Base-by-base conservation (phyloP, 2,113 vertebrate species). In the Muntiacus muntjak region DNA sequence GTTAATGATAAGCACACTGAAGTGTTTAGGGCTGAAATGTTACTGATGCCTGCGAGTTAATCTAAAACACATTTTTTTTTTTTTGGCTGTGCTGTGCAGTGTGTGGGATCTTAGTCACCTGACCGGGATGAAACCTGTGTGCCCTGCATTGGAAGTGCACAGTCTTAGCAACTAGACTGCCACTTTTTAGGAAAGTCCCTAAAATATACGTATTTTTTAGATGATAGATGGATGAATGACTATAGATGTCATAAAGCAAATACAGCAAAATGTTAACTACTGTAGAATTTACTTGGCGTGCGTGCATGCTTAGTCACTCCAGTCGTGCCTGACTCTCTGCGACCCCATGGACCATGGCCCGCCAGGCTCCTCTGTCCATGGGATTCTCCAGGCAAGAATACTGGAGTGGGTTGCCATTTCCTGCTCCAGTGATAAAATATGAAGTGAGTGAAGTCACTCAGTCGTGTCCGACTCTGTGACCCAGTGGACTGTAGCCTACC, bases 401-500 rank as follows among this genome's bases (percentile, higher is more conserved):
- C 64, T 67, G 17, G 64, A 67, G 16, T 10, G 8, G 62, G 33
- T 10, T n/a, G 64, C 64, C 64, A 67, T n/a, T n/a, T 67, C 33
- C 64, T 67, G 16, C 64, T 67, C 64, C 64, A 67, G 62, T 17
- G 33, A 67, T 33, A n/a, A 67, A 67, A 16, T 67, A 67, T 67
- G 62, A 19, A 19, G 33, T n/a, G 33, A n/a, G 62, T 64, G 30
- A 67, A n/a, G 16, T 19, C 8, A 4, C 33, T 67, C 2, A 21
- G 64, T 67, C 4, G 17, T 67, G 64, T 67, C 17, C 0, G 0
- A 67, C 16, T 67, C 64, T 67, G 33, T 0, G 4, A n/a, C 33
- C 8, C 33, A 8, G 19, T 10, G 17, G 33, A 67, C 17, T 11
- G 4, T 1, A 21, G 33, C 16, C 64, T 10, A 19, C 33, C 64